phyloP scores from a whole-genome alignment of 2,113 vertebrate species.

The Ammodytes dubius region DNA sequence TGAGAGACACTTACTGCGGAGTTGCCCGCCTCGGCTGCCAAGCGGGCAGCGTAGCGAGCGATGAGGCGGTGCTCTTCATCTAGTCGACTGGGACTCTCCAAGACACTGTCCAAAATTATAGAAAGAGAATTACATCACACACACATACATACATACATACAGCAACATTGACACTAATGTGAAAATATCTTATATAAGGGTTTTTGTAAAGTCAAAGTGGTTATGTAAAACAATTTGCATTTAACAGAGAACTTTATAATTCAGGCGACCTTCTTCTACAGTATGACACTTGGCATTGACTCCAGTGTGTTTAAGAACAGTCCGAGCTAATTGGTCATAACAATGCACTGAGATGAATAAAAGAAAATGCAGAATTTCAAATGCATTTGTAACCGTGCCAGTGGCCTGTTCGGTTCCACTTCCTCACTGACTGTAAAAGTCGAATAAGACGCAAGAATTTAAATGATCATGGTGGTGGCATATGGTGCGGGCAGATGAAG shows the following conservation, averaged over 20 bases:
- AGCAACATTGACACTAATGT: conserved; percentile 20
- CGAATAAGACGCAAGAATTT: conserved; percentile 47
- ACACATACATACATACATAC: neutral
- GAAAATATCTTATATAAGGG: conserved; percentile 38
- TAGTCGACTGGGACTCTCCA: conserved; percentile 93
- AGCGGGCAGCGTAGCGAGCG: conserved; percentile 92
- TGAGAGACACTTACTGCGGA: conserved; percentile 85
- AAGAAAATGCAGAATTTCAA: conserved; percentile 45
- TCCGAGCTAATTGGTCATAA: conserved; percentile 44
- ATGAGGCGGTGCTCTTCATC: conserved; percentile 97
- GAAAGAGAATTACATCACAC: conserved; percentile 47
- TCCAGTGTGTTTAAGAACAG: conserved; percentile 41
- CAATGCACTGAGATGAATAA: conserved; percentile 42
- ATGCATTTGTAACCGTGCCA: conserved; percentile 50
- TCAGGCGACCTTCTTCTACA: conserved; percentile 37
- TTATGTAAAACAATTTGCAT: conserved; percentile 27
- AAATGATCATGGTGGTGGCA: conserved; percentile 59
- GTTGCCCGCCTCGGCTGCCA: conserved; percentile 94
- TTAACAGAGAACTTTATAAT: conserved; percentile 19
- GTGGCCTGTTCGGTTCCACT: conserved; percentile 11
- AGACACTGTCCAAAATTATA: conserved; percentile 83
- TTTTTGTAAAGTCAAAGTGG: conserved; percentile 15
- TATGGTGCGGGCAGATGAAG: conserved; percentile 75
- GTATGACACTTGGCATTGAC: conserved; percentile 29
- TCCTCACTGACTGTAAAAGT: conserved; percentile 57